These are phyloP conservation scores for Masticophis lateralis DNA, from an alignment of 2,797 vertebrate genomes.

Conservation along the genomic window DNA sequence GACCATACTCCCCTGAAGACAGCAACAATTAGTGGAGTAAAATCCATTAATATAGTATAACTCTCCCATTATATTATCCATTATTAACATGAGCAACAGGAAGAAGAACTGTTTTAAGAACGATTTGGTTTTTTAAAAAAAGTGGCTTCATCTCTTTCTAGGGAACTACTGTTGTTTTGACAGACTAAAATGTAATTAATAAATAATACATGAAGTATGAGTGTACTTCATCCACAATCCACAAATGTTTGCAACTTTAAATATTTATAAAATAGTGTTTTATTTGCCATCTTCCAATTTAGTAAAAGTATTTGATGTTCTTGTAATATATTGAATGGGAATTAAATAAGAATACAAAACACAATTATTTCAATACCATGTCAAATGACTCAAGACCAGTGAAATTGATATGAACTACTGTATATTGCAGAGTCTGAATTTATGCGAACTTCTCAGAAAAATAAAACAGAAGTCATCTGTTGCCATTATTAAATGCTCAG, in stretches of 20 bases:
- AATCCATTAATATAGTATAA: background rate
- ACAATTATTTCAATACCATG: background rate
- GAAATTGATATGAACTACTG: background rate
- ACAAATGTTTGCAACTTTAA: background rate
- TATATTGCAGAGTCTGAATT: background rate
- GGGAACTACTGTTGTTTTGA: background rate
- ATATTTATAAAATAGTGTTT: background rate
- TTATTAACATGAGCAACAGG: background rate
- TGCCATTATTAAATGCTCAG: background rate
- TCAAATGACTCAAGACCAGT: background rate
- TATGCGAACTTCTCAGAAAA: background rate
- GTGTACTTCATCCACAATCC: background rate
- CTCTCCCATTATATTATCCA: background rate
- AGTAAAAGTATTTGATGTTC: background rate
- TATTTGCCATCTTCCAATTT: background rate
- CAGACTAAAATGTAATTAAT: background rate
- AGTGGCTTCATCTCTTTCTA: background rate
- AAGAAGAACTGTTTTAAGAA: background rate
- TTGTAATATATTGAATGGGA: background rate
- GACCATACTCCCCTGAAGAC: background rate
- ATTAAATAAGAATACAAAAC: background rate
- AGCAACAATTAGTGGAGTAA: background rate
- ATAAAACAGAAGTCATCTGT: background rate
- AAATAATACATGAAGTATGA: background rate
- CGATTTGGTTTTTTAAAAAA: background rate